Evolutionary conservation across 2,888 invertebrate genomes (phyloP).

Genomic region (Resseliella maxima): DNA sequence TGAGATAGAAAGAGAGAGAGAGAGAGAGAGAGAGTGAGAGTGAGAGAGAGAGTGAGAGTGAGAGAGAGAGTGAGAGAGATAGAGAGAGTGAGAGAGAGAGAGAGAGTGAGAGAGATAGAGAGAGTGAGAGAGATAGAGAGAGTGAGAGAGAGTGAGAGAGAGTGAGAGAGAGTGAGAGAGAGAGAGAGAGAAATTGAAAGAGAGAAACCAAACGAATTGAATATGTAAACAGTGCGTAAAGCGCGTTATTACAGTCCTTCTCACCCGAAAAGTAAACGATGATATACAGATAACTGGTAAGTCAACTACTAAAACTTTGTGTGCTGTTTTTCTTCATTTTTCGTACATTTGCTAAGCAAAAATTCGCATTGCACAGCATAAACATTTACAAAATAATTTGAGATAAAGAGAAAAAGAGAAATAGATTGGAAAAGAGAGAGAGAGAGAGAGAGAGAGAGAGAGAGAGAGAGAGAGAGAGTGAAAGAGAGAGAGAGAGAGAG

Average conservation of each 20-base stretch:
- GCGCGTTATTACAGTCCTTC: neutral
- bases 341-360: neutral
- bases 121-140: too few species aligned
- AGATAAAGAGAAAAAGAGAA: neutral
- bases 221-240: neutral
- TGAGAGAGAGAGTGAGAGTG: too few species aligned
- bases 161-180: too few species aligned
- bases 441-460: too few species aligned
- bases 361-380: neutral
- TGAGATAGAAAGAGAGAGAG: too few species aligned
- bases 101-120: neutral
- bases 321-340: neutral
- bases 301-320: conserved; percentile 7
- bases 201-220: neutral
- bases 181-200: neutral
- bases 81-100: too few species aligned
- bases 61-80: too few species aligned
- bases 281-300: neutral
- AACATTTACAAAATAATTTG: neutral
- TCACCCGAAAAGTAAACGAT: neutral
- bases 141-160: too few species aligned
- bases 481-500: too few species aligned
- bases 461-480: neutral
- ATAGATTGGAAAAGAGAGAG: too few species aligned
- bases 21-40: too few species aligned